These are phyloP conservation scores for Euzophera pinguis DNA, from an alignment of 2,888 invertebrate genomes.

Conservation along the genomic window DNA sequence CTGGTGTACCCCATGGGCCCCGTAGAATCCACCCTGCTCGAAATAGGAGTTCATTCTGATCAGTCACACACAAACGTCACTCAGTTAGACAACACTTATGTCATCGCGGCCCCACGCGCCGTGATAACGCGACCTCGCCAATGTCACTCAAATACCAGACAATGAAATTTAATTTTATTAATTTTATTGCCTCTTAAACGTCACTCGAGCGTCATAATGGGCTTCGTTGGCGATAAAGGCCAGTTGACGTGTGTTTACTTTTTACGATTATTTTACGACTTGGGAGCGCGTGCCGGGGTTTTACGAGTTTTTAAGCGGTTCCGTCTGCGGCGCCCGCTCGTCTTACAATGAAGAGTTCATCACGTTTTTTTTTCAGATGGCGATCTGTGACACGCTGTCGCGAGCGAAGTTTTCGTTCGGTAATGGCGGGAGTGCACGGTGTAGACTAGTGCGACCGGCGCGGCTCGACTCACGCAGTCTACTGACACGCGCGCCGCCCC, in stretches of 20 bases:
- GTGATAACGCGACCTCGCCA: conserved; percentile 74
- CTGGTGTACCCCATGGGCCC: conserved; percentile 91
- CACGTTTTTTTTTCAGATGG: conserved; percentile 36
- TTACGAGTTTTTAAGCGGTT: conserved; percentile 76
- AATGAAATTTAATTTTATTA: conserved; percentile 73
- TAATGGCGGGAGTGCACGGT: conserved; percentile 61
- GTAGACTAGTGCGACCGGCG: conserved; percentile 72
- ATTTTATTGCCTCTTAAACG: conserved; percentile 79
- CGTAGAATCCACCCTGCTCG: conserved; percentile 97
- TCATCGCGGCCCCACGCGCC: conserved; percentile 72
- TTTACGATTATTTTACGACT: conserved; percentile 80
- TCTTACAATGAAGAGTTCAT: conserved; percentile 41
- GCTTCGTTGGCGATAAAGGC: conserved; percentile 74
- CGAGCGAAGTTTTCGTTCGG: conserved; percentile 72
- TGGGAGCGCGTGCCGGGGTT: conserved; percentile 72
- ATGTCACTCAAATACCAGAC: conserved; percentile 67
- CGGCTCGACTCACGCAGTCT: conserved; percentile 84
- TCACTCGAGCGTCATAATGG: conserved; percentile 79
- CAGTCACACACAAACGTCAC: conserved; percentile 72
- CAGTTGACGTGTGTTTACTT: conserved; percentile 77
- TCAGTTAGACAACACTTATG: conserved; percentile 70
- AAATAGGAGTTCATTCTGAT: conserved; percentile 96
- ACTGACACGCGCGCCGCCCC: conserved; percentile 83
- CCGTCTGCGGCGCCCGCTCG: conserved; percentile 53
- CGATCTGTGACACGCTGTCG: conserved; percentile 49